phyloP scores from a whole-genome alignment of 2,113 vertebrate genomes.

The Xiphophorus couchianus region DNA sequence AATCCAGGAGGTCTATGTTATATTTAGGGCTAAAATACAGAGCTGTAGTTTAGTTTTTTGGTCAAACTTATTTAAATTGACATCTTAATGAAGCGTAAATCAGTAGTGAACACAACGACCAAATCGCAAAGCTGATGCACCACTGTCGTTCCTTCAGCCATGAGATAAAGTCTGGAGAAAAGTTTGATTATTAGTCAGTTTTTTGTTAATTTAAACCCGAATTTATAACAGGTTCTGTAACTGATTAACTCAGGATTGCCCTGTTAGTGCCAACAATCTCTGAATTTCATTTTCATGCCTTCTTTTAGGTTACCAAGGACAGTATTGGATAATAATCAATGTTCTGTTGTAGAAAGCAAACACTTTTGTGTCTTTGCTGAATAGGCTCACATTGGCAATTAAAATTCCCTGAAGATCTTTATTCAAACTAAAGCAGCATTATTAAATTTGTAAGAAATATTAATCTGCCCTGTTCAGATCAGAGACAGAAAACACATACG shows the following conservation, averaged over 20 bases:
- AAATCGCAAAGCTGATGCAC: too few relatives aligned
- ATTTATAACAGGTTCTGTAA: not conserved
- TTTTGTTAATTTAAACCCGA: constrained; percentile 1
- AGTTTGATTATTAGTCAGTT: not conserved
- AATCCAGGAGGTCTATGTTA: not conserved
- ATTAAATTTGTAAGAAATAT: not conserved
- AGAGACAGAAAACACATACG: not conserved
- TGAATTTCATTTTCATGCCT: not conserved
- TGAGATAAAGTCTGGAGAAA: not conserved
- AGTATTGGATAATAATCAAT: not conserved
- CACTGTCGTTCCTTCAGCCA: not conserved
- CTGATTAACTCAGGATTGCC: not conserved
- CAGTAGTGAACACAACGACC: too few relatives aligned
- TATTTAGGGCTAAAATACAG: not conserved
- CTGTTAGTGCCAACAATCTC: not conserved
- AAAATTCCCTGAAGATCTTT: not conserved
- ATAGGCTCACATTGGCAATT: not conserved
- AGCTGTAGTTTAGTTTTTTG: too few relatives aligned
- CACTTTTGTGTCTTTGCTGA: not conserved
- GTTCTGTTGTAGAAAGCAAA: too few relatives aligned
- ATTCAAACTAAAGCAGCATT: not conserved
- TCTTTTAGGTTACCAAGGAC: not conserved
- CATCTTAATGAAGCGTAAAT: not conserved
- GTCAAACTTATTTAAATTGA: not conserved
- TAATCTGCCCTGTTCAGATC: not conserved